Conservation (phyloP, 1,140 invertebrate genomes). For the Bombus sibiricus region DNA sequence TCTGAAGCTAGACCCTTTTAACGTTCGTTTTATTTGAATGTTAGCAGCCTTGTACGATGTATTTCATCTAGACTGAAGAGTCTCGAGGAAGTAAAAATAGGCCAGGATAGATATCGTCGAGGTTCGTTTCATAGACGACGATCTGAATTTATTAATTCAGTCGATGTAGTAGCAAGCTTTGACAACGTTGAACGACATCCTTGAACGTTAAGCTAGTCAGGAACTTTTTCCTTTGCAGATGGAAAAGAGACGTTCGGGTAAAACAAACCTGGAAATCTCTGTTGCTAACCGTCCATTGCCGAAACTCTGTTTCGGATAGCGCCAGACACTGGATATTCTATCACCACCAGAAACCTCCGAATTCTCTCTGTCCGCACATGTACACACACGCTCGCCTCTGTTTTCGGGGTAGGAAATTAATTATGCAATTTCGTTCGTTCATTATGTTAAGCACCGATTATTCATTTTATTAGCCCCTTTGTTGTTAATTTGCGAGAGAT, state of each 20-base stretch:
- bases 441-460: constrained; percentile 5
- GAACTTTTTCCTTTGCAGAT: too few relatives aligned
- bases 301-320: too few relatives aligned
- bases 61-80: constrained; percentile 24
- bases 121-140: background rate
- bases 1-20: constrained; percentile 19
- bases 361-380: background rate
- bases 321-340: background rate
- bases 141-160: constrained; percentile 2
- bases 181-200: background rate
- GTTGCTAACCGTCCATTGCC: background rate
- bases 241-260: background rate
- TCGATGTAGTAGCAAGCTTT: background rate
- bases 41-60: background rate
- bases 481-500: constrained; percentile 20
- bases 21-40: constrained; percentile 12
- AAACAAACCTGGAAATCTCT: background rate
- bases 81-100: constrained; percentile 1
- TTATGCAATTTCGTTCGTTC: constrained; percentile 20
- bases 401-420: constrained; percentile 16
- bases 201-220: background rate
- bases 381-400: too few relatives aligned
- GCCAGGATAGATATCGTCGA: constrained; percentile 3
- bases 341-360: background rate
- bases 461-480: background rate